Percentiles rank a stretch among this genome's conserved stretches.
phyloP scores from a whole-genome alignment of 2,888 invertebrate species.

The Cotesia congregata region DNA sequence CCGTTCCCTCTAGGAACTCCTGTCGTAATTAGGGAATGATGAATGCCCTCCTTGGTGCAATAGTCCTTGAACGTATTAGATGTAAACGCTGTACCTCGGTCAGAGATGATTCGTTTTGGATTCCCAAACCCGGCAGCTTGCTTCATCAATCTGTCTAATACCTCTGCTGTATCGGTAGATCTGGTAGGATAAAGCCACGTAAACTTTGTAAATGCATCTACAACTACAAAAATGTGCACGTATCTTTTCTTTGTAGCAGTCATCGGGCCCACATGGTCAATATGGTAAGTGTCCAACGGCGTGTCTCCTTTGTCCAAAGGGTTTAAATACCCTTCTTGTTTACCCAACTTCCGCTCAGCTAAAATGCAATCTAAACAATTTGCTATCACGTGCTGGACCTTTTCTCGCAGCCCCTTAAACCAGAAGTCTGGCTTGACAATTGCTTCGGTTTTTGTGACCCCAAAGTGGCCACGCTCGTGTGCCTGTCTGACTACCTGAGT shows the following conservation, averaged over 20 bases:
- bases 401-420: slow-evolving; percentile 42
- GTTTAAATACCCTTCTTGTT: slow-evolving; percentile 55
- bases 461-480: slow-evolving; percentile 45
- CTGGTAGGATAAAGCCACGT: slow-evolving; percentile 59
- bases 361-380: slow-evolving; percentile 56
- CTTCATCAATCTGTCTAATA: slow-evolving; percentile 26
- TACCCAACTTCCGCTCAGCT: slow-evolving; percentile 54
- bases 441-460: slow-evolving; percentile 40
- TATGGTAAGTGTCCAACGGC: slow-evolving; percentile 58
- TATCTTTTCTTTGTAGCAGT: slow-evolving; percentile 55
- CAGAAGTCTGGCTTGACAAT: slow-evolving; percentile 41
- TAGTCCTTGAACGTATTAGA: slow-evolving; percentile 40
- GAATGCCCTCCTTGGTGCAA: slow-evolving; percentile 36
- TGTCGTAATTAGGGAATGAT: slow-evolving; percentile 54
- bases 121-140: slow-evolving; percentile 47
- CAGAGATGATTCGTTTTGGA: slow-evolving; percentile 46
- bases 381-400: slow-evolving; percentile 41
- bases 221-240: slow-evolving; percentile 56
- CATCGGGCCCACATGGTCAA: slow-evolving; percentile 62
- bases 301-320: slow-evolving; percentile 54
- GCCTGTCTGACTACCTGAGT: slow-evolving; percentile 39
- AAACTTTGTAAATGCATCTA: slow-evolving; percentile 61
- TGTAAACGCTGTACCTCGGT: slow-evolving; percentile 51
- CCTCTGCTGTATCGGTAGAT: slow-evolving; percentile 52
- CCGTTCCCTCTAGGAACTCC: slow-evolving; percentile 51